Conservation (phyloP, 2,797 vertebrate genomes). For the Lophius americanus region DNA sequence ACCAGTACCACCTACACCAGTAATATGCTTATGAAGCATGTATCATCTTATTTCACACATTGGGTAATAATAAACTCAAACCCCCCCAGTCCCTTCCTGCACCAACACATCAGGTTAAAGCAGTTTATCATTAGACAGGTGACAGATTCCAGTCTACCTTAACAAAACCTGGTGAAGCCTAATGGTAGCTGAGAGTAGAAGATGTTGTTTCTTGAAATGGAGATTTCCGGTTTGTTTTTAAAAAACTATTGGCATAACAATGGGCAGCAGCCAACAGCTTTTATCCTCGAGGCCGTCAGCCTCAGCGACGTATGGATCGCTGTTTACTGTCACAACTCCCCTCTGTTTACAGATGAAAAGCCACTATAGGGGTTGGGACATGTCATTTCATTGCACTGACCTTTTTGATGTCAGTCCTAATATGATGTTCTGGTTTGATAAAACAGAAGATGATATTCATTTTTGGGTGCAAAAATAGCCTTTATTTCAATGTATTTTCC, state of each 20-base stretch:
- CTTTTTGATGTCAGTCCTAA: conserved; percentile 48
- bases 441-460: conserved; percentile 3
- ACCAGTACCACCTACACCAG: too few relatives aligned
- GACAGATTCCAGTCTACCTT: neutral
- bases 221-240: conserved; percentile 64
- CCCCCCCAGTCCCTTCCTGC: neutral
- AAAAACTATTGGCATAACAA: conserved; percentile 34
- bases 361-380: conserved; percentile 37
- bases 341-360: conserved; percentile 65
- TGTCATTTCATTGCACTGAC: conserved; percentile 43
- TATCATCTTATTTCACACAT: neutral
- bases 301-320: conserved; percentile 28
- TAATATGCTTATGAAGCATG: neutral
- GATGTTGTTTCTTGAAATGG: conserved; percentile 30
- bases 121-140: neutral
- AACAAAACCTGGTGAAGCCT: conserved; percentile 21
- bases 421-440: conserved; percentile 3
- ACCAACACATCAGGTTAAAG: neutral
- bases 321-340: conserved; percentile 70
- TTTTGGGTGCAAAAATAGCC: conserved; percentile 59
- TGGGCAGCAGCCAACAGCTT: conserved; percentile 13
- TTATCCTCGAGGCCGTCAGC: conserved; percentile 18
- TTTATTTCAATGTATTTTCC: conserved; percentile 59
- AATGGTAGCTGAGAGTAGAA: conserved; percentile 6
- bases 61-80: too few relatives aligned